Conservation (phyloP, 1,140 invertebrate genomes). For the Sweltsa coloradensis region DNA sequence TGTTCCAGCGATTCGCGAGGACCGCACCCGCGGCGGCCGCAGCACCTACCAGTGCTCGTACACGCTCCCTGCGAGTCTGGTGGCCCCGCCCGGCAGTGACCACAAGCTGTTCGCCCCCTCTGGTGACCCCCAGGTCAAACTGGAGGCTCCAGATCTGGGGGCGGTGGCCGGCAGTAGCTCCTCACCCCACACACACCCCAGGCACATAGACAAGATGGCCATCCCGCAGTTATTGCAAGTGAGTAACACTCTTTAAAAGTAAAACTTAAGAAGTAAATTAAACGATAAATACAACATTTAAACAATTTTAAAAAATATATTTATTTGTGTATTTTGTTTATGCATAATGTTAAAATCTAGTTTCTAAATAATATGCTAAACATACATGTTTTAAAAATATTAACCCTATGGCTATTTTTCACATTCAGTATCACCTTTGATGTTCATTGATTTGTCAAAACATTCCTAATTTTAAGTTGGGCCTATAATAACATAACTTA, state of each 20-base stretch:
- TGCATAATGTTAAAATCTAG: too few relatives aligned
- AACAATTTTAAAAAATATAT: too few relatives aligned
- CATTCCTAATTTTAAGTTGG: too few relatives aligned
- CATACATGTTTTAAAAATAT: too few relatives aligned
- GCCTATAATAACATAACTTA: too few relatives aligned
- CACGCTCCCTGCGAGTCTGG: conserved; percentile 49
- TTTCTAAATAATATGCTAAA: too few relatives aligned
- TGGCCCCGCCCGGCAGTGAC: conserved; percentile 7
- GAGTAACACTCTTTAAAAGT: conserved; percentile 12
- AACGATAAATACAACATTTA: too few relatives aligned
- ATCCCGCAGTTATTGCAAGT: conserved; percentile 43
- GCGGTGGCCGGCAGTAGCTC: conserved; percentile 22
- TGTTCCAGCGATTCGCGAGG: conserved; percentile 74
- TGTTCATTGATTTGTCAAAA: too few relatives aligned
- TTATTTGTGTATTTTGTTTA: too few relatives aligned
- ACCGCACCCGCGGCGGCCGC: conserved; percentile 84
- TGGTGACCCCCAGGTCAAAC: conserved; percentile 19
- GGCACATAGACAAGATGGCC: conserved; percentile 22
- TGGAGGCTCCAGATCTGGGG: conserved; percentile 18
- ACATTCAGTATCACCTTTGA: too few relatives aligned
- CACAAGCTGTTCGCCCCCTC: conserved; percentile 12
- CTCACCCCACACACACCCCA: conserved; percentile 11
- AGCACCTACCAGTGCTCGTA: conserved; percentile 93
- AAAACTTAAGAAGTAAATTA: too few relatives aligned
- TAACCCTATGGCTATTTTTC: too few relatives aligned